phyloP scores from a whole-genome alignment of 2,888 invertebrate genomes.

The Ophioninae sp. region DNA sequence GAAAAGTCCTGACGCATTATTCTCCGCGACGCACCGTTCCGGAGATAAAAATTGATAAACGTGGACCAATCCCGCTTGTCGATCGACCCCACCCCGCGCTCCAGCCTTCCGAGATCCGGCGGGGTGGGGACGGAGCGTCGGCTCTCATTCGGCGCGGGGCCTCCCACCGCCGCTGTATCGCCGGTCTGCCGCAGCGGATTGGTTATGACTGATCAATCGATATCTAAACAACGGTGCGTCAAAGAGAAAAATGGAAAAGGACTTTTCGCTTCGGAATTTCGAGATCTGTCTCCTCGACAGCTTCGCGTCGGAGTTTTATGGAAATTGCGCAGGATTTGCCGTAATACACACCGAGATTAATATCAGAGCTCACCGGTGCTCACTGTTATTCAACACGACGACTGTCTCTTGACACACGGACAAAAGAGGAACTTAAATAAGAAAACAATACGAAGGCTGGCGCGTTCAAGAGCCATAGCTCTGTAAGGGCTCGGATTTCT shows the following conservation, averaged over 20 bases:
- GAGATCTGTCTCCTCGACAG: not conserved
- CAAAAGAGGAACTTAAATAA: conserved; percentile 6
- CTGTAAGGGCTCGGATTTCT: conserved; percentile 35
- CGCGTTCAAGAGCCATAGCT: conserved; percentile 44
- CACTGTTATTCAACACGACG: conserved; percentile 21
- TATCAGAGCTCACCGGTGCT: conserved; percentile 31
- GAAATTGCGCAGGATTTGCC: not conserved
- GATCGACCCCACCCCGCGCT: not conserved
- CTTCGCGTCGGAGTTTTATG: not conserved
- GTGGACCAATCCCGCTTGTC: not conserved
- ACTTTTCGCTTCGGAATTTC: not conserved
- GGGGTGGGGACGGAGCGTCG: not conserved
- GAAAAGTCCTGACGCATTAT: not conserved
- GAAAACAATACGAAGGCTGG: not conserved
- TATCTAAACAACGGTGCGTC: not conserved
- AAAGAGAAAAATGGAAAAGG: not conserved
- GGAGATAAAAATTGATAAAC: not conserved
- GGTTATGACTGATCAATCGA: not conserved
- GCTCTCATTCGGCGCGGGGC: not conserved
- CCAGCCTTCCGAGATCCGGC: not conserved
- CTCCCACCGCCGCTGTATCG: not conserved
- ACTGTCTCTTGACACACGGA: conserved; percentile 13
- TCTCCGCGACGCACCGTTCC: not conserved
- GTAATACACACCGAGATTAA: conserved; percentile 18
- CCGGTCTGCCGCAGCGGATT: not conserved